These are phyloP conservation scores for Morphnarchus princeps DNA, from an alignment of 2,113 vertebrate species.

Conservation along the genomic window DNA sequence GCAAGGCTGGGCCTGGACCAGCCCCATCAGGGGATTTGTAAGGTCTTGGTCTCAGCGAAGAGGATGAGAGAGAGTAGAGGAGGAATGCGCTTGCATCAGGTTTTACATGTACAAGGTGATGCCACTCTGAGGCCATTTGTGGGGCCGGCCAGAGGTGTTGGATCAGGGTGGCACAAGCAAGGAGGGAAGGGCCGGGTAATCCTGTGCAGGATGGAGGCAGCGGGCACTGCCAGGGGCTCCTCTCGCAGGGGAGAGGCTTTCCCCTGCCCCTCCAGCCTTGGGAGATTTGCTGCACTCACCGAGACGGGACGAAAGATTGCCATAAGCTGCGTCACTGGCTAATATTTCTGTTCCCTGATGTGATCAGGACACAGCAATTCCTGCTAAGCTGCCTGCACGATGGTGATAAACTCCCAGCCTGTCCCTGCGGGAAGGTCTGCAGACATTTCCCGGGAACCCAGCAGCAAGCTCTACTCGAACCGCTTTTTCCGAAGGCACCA, in stretches of 20 bases:
- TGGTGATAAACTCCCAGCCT: background rate
- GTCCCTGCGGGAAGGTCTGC: background rate
- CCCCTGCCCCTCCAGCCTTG: background rate
- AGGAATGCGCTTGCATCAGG: fast-evolving
- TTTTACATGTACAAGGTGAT: fast-evolving
- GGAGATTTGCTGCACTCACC: background rate
- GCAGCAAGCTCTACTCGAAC: background rate
- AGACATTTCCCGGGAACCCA: background rate
- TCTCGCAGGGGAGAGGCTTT: background rate
- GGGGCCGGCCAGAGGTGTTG: background rate
- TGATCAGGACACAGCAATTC: background rate
- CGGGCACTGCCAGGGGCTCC: fast-evolving
- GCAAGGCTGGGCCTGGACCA: background rate
- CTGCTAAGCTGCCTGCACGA: background rate
- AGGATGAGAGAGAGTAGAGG: background rate
- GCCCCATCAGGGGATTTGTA: background rate
- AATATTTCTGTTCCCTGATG: background rate
- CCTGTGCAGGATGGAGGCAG: too few relatives aligned
- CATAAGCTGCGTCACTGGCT: background rate
- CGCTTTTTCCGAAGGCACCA: background rate
- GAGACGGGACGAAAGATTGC: background rate
- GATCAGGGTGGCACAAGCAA: background rate
- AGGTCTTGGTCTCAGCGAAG: background rate
- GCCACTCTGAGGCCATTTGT: background rate
- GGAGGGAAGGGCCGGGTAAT: background rate